Conservation (phyloP, 2,888 invertebrate species). For the Leptinotarsa tumamoca region DNA sequence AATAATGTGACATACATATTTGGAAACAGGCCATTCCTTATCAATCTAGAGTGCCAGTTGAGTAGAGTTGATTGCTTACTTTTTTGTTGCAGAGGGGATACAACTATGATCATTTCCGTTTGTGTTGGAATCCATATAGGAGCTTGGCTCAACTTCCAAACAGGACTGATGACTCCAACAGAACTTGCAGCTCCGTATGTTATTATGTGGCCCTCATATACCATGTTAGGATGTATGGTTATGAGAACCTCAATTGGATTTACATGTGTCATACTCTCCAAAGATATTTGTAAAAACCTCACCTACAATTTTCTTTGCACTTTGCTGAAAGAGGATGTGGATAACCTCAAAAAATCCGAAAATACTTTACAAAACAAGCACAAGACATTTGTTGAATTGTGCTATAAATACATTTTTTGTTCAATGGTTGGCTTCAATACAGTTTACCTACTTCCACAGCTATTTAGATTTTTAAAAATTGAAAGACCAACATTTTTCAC, state of each 20-base stretch:
- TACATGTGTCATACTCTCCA: conserved; percentile 77
- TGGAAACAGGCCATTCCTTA: too few relatives aligned
- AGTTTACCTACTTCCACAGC: conserved; percentile 80
- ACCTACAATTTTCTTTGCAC: conserved; percentile 79
- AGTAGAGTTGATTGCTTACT: conserved; percentile 40
- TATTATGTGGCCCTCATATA: conserved; percentile 83
- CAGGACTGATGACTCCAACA: conserved; percentile 75
- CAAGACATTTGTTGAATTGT: conserved; percentile 83
- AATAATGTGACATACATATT: too few relatives aligned
- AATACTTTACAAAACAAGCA: conserved; percentile 77
- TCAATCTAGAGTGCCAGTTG: too few relatives aligned
- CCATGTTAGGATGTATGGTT: conserved; percentile 76
- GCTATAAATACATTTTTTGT: conserved; percentile 86
- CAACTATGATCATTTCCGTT: conserved; percentile 87
- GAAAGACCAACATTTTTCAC: conserved; percentile 87
- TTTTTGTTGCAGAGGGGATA: conserved; percentile 81
- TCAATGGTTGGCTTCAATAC: conserved; percentile 84
- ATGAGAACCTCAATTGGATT: conserved; percentile 83
- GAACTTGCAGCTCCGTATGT: conserved; percentile 76
- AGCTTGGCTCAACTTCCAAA: conserved; percentile 86
- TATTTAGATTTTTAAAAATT: conserved; percentile 81
- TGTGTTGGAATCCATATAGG: conserved; percentile 83
- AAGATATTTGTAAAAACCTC: conserved; percentile 76
- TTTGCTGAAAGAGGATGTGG: conserved; percentile 75
- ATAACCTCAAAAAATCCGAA: conserved; percentile 74